These are phyloP conservation scores for Drosophila mettleri DNA, from an alignment of 2,888 invertebrate species.

Conservation along the genomic window DNA sequence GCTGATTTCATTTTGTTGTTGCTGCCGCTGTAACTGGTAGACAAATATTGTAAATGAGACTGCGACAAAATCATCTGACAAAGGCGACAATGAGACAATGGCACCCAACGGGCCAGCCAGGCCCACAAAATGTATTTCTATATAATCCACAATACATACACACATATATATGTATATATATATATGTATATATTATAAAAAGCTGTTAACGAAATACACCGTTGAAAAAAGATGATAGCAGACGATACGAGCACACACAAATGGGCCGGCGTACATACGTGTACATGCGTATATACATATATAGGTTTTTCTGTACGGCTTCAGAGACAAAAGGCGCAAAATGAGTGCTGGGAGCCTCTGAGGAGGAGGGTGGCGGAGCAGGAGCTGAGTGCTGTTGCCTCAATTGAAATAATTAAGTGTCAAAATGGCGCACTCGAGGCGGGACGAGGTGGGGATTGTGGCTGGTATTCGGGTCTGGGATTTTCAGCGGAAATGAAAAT, in stretches of 20 bases:
- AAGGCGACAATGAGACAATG: conserved; percentile 60
- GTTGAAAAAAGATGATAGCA: conserved; percentile 39
- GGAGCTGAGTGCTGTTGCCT: conserved; percentile 35
- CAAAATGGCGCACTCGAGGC: conserved; percentile 58
- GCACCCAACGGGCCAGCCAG: conserved; percentile 28
- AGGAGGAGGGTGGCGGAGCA: background rate
- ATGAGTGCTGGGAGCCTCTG: conserved; percentile 28
- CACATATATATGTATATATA: conserved; percentile 6
- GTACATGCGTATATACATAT: background rate
- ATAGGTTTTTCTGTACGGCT: conserved; percentile 14
- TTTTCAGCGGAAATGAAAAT: conserved; percentile 55
- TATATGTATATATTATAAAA: conserved; percentile 49
- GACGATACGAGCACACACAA: conserved; percentile 14
- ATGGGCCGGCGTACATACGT: background rate
- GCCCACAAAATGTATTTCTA: conserved; percentile 37
- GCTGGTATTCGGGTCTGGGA: conserved; percentile 12
- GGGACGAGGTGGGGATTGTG: background rate
- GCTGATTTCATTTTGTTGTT: conserved; percentile 59
- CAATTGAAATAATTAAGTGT: conserved; percentile 76
- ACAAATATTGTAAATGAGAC: conserved; percentile 77
- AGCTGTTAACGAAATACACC: conserved; percentile 62
- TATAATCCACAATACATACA: conserved; percentile 11
- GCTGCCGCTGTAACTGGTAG: conserved; percentile 36
- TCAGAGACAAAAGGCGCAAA: conserved; percentile 39
- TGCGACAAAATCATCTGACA: conserved; percentile 73